Base-by-base conservation (phyloP, 2,888 invertebrate species). In the Dasypogon diadema region DNA sequence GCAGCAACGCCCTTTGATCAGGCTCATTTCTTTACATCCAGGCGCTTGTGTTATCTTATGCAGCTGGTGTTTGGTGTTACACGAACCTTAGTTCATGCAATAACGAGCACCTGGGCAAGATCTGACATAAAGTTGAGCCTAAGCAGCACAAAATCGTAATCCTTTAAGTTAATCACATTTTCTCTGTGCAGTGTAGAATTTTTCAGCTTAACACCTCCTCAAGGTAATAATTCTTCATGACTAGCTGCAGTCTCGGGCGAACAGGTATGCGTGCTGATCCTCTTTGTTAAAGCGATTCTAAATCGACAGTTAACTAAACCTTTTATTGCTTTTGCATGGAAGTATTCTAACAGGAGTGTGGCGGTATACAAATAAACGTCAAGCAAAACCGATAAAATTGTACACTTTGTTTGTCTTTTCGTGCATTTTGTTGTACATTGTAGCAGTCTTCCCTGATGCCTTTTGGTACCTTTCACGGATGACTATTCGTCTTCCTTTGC, bases 181-280 rank as follows among this genome's bases (percentile, higher is more conserved):
- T 46, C 42, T n/a, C 65, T 21, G 65, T 46, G 24, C 65, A 65
- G 46, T 46, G 12, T 2, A 65, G 24, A 30, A 21, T 65, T 65
- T 65, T 65, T 65, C 65, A 65, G 65, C 65, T 65, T 65, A 65
- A 65, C 65, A 65, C 65, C 65, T 65, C 65, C 46, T 65, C 65
- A 65, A 34, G 65, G 65, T 65, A 65, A 65, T 65, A 65, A 65
- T 22, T 65, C 65, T 37, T 42, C 22, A n/a, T 21, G 46, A 24
- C 21, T 22, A 4, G 42, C 12, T 37, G 22, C 46, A 42, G 4
- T 24, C 22, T 46, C 1, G 65, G 2, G 14, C 22, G n/a, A 46
- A 18, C 10, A 12, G 42, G 46, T 42, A 46, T 42, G 65, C 65
- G 65, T 65, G 65, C 46, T 46, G 65, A 65, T 42, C 60, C 6